Evolutionary conservation across 2,888 invertebrate species (phyloP), one percentile per base, ranked within the genome.

Genomic region (Thysanoteuthis rhombus): DNA sequence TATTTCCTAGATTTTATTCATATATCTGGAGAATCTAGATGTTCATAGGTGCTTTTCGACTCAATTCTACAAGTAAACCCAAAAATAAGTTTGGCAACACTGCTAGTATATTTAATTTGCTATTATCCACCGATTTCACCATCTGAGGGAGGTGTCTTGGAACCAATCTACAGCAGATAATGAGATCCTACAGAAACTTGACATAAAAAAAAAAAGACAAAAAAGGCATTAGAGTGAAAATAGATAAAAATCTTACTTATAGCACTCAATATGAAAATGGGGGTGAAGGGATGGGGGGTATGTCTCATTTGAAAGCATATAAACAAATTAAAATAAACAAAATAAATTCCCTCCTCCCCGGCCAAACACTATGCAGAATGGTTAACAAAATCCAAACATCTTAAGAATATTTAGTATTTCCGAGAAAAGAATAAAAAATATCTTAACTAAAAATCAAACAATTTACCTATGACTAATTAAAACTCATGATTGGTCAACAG

Each of bases 401-500:
- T 75, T 58, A 58, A 58, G 32, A 58, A 58, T 28, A 25, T 5
- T 58, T 75, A 75, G 36, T 36, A 75, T 10, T 75, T 75, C n/a
- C 36, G 52, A 52, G 6, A 47, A 3, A 47, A 22, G 2, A 52
- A 52, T 4, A 52, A 25, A 52, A 25, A 52, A 52, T 25, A 22
- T 22, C 52, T 6, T 52, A 52, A 4, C 52, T 52, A 8, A 75
- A n/a, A 25, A 25, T 58, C 12, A n/a, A 75, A 75, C 52, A 75
- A 75, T n/a, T 36, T n/a, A 75, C 75, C 75, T 75, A 75, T 75
- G 75, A 75, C 75, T 75, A 75, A 75, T 75, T 75, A n/a, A 36
- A 75, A 75, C n/a, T 75, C 75, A 75, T 75, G 75, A 75, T 75
- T 75, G 75, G 75, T 75, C n/a, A 75, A 75, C 75, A 75, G 75